Base-by-base conservation (phyloP, 2,113 vertebrate species). In the Myotis lucifugus region DNA sequence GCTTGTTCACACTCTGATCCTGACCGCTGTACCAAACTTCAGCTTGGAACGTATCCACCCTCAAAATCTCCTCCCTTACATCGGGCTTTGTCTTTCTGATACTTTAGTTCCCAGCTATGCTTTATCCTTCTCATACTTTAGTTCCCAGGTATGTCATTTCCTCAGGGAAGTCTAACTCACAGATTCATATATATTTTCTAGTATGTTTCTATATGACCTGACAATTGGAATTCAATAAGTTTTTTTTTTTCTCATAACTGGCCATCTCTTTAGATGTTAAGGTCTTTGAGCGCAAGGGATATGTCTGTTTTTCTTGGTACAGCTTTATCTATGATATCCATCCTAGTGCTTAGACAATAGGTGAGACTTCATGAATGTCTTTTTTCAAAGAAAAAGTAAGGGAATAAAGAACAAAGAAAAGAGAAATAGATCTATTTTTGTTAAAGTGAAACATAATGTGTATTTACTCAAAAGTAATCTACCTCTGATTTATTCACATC, bases 401-500 rank as follows among this genome's bases (percentile, higher is more conserved):
- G 56, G 12, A 79, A 87, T 27, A 67, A 83, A 77, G 56, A 95
- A 78, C 18, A 78, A 88, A 61, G 12, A 3, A 81, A 87, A 87
- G 67, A 78, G 54, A 72, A 85, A 46, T 17, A 50, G 40, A 85
- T 88, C 4, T 76, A 2, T 61, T 90, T 96, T 88, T 70, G 8
- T 67, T 91, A 59, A 95, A 32, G 48, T 77, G 7, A 18, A 96
- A 69, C 56, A 15, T 27, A 67, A 85, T 86, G 11, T 25, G 17
- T 82, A 64, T 85, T 32, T 88, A 92, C 29, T 92, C 25, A 74
- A 86, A 56, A 76, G 21, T 5, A 59, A 91, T 84, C 78, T 52
- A 74, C 40, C 78, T 94, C 7, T 93, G 77, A 95, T 72, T 85
- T 95, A 95, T 73, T 79, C 73, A 64, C 73, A 91, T 78, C 64